phyloP scores from a whole-genome alignment of 2,797 vertebrate species.

The Chelon auratus region DNA sequence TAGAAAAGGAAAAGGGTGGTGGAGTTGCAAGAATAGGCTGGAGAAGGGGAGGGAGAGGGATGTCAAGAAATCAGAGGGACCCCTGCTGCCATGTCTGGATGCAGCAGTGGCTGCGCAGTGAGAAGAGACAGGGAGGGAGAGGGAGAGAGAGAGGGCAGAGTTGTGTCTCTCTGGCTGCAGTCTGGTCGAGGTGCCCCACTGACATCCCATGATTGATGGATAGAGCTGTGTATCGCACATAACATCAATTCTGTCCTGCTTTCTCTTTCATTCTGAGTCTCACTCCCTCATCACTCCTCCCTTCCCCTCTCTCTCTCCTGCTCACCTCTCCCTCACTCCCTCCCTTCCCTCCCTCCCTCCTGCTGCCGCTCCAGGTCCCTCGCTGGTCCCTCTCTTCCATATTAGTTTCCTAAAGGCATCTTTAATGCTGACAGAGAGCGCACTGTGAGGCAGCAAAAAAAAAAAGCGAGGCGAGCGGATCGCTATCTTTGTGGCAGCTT shows the following conservation, averaged over 20 bases:
- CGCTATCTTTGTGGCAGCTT: constrained; percentile 70
- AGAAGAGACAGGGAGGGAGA: constrained; percentile 37
- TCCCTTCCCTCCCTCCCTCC: constrained; percentile 35
- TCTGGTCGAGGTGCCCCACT: constrained; percentile 58
- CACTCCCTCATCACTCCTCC: constrained; percentile 70
- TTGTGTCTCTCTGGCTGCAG: constrained; percentile 60
- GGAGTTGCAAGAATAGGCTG: constrained; percentile 27
- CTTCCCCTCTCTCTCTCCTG: constrained; percentile 46
- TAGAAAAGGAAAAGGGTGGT: constrained; percentile 26
- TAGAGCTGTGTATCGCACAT: constrained; percentile 71
- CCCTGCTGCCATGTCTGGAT: constrained; percentile 73
- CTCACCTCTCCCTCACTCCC: constrained; percentile 38
- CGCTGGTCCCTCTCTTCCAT: constrained; percentile 68
- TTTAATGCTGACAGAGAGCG: constrained; percentile 70
- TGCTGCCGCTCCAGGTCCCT: constrained; percentile 63
- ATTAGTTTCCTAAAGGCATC: constrained; percentile 80
- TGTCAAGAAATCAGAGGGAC: constrained; percentile 67
- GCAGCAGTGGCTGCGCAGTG: constrained; percentile 68
- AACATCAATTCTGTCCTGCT: constrained; percentile 79
- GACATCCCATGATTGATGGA: constrained; percentile 68
- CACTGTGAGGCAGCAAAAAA: constrained; percentile 66
- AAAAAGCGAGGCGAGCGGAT: constrained; percentile 59
- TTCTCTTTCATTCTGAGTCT: constrained; percentile 72
- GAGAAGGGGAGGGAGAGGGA: constrained; percentile 36
- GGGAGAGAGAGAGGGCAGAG: constrained; percentile 42